Conservation (phyloP, 2,888 invertebrate genomes). For the Atherix ibis region DNA sequence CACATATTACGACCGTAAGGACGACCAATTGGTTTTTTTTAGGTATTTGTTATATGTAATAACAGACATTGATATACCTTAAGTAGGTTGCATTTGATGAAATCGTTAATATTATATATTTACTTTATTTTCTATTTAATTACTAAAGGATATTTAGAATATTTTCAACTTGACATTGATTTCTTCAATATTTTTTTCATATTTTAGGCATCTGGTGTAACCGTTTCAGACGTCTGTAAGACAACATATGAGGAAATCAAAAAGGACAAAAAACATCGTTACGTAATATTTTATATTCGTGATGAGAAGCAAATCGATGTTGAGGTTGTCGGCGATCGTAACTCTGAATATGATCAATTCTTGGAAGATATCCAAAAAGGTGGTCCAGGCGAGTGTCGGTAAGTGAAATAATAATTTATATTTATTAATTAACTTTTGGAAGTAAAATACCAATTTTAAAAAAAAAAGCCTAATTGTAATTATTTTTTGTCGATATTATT, state of each 20-base stretch:
- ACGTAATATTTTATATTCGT: slow-evolving; percentile 90
- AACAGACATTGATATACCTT: no score
- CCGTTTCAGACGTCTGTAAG: slow-evolving; percentile 89
- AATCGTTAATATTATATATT: no score
- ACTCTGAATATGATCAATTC: slow-evolving; percentile 88
- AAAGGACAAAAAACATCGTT: slow-evolving; percentile 93
- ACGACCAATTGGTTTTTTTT: no score
- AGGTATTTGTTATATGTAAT: no score
- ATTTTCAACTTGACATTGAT: no score
- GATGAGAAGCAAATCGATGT: slow-evolving; percentile 94
- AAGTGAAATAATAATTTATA: slow-evolving; percentile 11
- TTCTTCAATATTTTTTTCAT: no score
- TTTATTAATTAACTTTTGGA: neutral
- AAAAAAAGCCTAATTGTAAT: neutral
- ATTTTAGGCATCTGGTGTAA: slow-evolving; percentile 85
- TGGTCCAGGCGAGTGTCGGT: slow-evolving; percentile 88
- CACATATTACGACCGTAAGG: no score
- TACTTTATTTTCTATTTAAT: no score
- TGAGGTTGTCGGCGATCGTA: slow-evolving; percentile 77
- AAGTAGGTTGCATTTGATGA: no score
- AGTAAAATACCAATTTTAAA: neutral
- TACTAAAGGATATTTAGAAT: no score
- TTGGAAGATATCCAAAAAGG: slow-evolving; percentile 82
- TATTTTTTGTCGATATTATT: neutral
- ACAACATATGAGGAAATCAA: slow-evolving; percentile 93